Conservation (phyloP, 2,888 invertebrate species). For the Halictus quadricinctus region DNA sequence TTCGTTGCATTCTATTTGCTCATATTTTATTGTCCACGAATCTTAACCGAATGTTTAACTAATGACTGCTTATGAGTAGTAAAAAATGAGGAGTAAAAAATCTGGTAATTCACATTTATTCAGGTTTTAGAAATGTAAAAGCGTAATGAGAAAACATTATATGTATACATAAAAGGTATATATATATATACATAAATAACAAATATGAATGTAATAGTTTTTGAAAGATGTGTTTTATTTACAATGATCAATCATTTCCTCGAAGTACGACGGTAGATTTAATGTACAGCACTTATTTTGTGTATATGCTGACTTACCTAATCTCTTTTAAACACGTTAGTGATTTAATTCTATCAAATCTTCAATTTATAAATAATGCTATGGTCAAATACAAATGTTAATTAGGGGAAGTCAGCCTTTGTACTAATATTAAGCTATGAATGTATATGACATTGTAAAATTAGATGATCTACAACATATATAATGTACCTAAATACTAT, state of each 20-base stretch:
- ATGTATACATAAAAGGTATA: no score
- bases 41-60: no score
- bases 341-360: slow-evolving; percentile 26
- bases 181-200: not conserved
- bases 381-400: slow-evolving; percentile 11
- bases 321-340: slow-evolving; percentile 12
- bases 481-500: slow-evolving; percentile 34
- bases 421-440: slow-evolving; percentile 31
- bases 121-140: no score
- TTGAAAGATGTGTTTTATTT: slow-evolving; percentile 52
- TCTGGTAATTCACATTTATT: no score
- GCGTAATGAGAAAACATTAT: no score
- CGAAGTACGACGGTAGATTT: slow-evolving; percentile 25
- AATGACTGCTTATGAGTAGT: no score
- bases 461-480: slow-evolving; percentile 50
- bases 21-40: no score
- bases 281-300: slow-evolving; percentile 42
- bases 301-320: slow-evolving; percentile 37
- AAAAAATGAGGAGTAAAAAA: no score
- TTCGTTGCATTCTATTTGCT: no score
- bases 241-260: slow-evolving; percentile 43
- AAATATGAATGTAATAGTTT: slow-evolving; percentile 34
- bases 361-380: slow-evolving; percentile 5
- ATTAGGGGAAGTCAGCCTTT: slow-evolving; percentile 40
- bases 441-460: slow-evolving; percentile 38